Evolutionary conservation across 2,888 invertebrate genomes (phyloP).

Genomic region (Cheilosia pagana): DNA sequence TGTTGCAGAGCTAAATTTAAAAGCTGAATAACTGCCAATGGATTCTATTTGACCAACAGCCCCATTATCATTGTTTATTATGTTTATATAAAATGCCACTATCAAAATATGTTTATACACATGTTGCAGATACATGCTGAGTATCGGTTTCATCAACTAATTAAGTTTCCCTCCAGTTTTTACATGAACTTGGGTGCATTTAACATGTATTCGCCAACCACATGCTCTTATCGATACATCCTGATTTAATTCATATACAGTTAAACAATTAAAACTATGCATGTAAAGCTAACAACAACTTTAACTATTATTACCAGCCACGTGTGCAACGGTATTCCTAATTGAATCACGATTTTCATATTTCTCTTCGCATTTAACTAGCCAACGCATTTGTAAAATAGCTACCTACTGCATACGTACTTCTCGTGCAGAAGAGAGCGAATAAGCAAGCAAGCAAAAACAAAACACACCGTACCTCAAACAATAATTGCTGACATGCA

Average conservation of each 20-base stretch:
- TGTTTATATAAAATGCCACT: no score
- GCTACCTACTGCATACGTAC: not conserved
- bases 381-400: constrained; percentile 42
- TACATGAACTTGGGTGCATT: not conserved
- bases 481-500: constrained; percentile 64
- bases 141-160: no score
- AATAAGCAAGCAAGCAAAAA: not conserved
- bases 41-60: no score
- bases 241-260: constrained; percentile 25
- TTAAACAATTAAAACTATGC: not conserved
- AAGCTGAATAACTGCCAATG: no score
- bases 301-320: constrained; percentile 38
- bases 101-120: not conserved
- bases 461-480: constrained; percentile 20
- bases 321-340: constrained; percentile 47
- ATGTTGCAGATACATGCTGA: not conserved
- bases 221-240: constrained; percentile 24
- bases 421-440: constrained; percentile 12
- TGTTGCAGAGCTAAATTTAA: no score
- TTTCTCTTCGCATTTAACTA: constrained; percentile 57
- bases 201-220: no score
- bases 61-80: no score
- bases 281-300: constrained; percentile 37
- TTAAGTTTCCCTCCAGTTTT: no score
- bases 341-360: constrained; percentile 73